Evolutionary conservation across 2,888 invertebrate species (phyloP).

Genomic region (Hanleya hanleyi): DNA sequence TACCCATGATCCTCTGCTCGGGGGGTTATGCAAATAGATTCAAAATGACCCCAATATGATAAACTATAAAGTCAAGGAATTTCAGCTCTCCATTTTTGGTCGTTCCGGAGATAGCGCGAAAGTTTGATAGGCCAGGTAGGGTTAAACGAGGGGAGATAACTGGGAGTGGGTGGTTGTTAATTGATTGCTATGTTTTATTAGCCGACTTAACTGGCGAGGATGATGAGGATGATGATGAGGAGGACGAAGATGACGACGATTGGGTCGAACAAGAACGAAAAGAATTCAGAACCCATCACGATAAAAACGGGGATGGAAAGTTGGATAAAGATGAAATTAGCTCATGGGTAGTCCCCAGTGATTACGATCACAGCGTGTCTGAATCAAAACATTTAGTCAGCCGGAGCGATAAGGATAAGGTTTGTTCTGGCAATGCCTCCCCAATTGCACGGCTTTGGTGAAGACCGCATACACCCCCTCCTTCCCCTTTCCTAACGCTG

Average conservation of each 20-base stretch:
- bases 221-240: conserved; percentile 50
- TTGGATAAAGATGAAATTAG: conserved; percentile 88
- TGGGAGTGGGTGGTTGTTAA: too few species aligned
- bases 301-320: conserved; percentile 87
- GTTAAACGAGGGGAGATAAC: too few species aligned
- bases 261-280: conserved; percentile 96
- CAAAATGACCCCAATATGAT: too few species aligned
- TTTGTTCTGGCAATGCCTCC: conserved; percentile 57
- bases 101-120: too few species aligned
- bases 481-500: too few species aligned
- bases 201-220: conserved; percentile 60
- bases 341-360: conserved; percentile 92
- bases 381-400: conserved; percentile 94
- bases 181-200: conserved; percentile 85
- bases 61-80: too few species aligned
- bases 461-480: too few species aligned
- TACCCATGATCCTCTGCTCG: too few species aligned
- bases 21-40: too few species aligned
- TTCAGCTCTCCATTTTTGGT: too few species aligned
- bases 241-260: conserved; percentile 75
- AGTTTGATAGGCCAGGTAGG: too few species aligned
- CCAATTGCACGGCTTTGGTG: too few species aligned
- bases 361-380: conserved; percentile 96
- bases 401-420: conserved; percentile 90
- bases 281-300: conserved; percentile 87